Conservation (phyloP, 2,113 vertebrate species). For the Hemiprocne comata region DNA sequence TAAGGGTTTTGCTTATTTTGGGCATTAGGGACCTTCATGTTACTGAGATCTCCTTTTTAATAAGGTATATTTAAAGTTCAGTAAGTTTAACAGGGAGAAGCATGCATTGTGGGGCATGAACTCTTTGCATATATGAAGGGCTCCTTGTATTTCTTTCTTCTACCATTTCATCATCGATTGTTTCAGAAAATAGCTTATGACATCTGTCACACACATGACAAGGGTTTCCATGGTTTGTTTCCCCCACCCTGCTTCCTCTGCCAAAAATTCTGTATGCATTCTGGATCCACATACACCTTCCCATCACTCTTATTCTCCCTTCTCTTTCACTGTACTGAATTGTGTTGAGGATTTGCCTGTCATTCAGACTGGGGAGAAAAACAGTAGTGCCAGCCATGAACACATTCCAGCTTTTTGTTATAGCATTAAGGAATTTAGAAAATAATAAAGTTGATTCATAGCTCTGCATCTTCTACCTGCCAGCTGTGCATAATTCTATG, state of each 20-base stretch:
- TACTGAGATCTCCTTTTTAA: background rate
- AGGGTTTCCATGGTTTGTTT: background rate
- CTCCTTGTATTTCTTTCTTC: background rate
- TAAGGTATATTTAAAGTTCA: background rate
- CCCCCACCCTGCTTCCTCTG: background rate
- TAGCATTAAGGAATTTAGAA: background rate
- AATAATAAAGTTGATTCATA: background rate
- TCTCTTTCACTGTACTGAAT: background rate
- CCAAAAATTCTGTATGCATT: background rate
- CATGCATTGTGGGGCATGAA: rapidly evolving
- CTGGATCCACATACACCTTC: background rate
- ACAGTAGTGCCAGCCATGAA: background rate
- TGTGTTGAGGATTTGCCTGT: background rate
- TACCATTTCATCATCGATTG: background rate
- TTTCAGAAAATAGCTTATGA: background rate
- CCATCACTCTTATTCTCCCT: background rate
- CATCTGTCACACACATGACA: background rate
- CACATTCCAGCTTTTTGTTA: background rate
- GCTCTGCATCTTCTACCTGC: background rate
- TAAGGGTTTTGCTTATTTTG: background rate
- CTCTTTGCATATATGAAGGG: background rate
- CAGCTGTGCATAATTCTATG: background rate
- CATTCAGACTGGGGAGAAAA: background rate
- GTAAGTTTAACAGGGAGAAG: background rate
- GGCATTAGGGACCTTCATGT: background rate